These are phyloP conservation scores for Philaenus spumarius DNA, from an alignment of 1,140 invertebrate genomes.

Conservation along the genomic window DNA sequence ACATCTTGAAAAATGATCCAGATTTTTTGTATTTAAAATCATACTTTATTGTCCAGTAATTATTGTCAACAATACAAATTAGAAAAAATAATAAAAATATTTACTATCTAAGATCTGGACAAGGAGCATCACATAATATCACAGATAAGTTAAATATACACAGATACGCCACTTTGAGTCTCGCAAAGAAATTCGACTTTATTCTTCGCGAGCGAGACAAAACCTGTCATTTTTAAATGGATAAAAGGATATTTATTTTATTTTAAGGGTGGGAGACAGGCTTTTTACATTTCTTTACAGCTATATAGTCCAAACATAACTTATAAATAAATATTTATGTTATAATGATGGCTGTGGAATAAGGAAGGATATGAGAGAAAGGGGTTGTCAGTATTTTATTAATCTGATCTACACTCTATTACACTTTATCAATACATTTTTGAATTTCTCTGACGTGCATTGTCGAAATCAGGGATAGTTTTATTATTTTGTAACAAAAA, in stretches of 20 bases:
- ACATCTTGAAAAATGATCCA: no score
- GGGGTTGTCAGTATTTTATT: no score
- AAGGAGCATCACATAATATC: constrained; percentile 14
- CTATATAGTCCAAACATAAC: no score
- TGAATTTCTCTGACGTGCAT: no score
- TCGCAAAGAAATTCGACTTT: constrained; percentile 1
- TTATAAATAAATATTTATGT: not conserved
- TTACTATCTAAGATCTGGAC: constrained; percentile 8
- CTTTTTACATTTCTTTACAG: not conserved
- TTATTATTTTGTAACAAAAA: no score
- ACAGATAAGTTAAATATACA: not conserved
- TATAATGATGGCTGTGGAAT: no score
- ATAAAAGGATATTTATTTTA: constrained; percentile 8
- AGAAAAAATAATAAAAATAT: constrained; percentile 8
- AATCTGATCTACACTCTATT: no score
- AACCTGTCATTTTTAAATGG: constrained; percentile 1
- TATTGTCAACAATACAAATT: constrained; percentile 2
- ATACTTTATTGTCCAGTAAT: constrained; percentile 16
- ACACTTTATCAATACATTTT: no score
- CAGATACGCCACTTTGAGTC: not conserved
- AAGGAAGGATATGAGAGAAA: not conserved
- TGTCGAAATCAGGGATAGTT: no score
- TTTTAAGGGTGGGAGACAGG: constrained; percentile 4
- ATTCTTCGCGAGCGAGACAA: constrained; percentile 7
- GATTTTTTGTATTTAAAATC: not conserved